Percentiles rank a stretch among this genome's conserved stretches.
Evolutionary conservation across 2,888 invertebrate species (phyloP).

Genomic region (Marasmarcha lunaedactyla): DNA sequence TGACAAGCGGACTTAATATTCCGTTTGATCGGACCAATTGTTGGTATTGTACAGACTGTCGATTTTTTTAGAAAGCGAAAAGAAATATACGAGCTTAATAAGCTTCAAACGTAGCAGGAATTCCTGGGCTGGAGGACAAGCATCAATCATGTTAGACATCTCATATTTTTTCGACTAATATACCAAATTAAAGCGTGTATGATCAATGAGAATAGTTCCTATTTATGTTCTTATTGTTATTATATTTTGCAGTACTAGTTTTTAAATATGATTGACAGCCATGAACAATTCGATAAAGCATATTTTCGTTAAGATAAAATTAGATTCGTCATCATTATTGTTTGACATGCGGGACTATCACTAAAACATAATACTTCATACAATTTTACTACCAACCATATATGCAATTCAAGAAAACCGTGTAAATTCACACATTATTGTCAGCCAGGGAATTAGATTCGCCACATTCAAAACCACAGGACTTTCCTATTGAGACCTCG

Average conservation of each 20-base stretch:
- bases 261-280: conserved; percentile 19
- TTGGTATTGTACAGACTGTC: conserved; percentile 60
- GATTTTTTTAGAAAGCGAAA: conserved; percentile 54
- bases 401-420: no score
- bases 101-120: conserved; percentile 28
- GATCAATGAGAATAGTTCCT: conserved; percentile 34
- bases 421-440: conserved; percentile 53
- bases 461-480: conserved; percentile 54
- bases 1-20: conserved; percentile 69
- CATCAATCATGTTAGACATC: conserved; percentile 53
- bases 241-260: not conserved
- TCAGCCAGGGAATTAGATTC: conserved; percentile 62
- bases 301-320: not conserved
- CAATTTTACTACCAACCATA: no score
- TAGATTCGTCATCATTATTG: no score
- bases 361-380: no score
- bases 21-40: conserved; percentile 69
- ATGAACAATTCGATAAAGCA: conserved; percentile 19
- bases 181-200: conserved; percentile 41
- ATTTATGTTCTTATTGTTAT: not conserved
- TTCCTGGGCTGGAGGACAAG: conserved; percentile 43
- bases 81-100: conserved; percentile 30
- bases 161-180: conserved; percentile 39
- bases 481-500: conserved; percentile 65
- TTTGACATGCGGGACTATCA: no score